These are phyloP conservation scores for Anarhynchus alexandrinus DNA, from an alignment of 2,113 vertebrate genomes.

Conservation along the genomic window DNA sequence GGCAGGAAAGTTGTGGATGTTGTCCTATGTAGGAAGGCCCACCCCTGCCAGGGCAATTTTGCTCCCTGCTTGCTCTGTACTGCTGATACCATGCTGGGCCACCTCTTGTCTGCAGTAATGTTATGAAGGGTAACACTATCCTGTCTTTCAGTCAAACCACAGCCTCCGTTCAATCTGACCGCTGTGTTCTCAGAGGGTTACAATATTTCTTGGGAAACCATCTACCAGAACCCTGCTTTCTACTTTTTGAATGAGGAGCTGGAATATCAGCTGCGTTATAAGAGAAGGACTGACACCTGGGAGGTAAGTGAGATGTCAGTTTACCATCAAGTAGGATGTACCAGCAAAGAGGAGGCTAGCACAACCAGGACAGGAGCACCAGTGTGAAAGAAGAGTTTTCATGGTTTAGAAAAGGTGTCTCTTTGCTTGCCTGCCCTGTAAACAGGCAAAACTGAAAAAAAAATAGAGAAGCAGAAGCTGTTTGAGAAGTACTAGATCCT, in stretches of 20 bases:
- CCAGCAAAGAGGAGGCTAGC: background rate
- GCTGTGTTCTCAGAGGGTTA: conserved; percentile 57
- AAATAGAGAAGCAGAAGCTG: background rate
- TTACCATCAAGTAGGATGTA: background rate
- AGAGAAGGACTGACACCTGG: conserved; percentile 35
- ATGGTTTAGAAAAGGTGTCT: background rate
- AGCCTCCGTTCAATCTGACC: conserved; percentile 74
- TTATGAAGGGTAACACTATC: background rate
- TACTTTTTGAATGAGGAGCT: conserved; percentile 49
- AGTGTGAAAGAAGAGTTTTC: background rate
- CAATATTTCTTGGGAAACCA: conserved; percentile 83
- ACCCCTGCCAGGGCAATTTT: background rate
- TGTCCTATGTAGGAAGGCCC: background rate
- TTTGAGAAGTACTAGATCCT: background rate
- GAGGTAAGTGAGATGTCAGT: conserved; percentile 62
- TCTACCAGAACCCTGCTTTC: background rate
- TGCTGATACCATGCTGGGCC: background rate
- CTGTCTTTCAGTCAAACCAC: conserved; percentile 80
- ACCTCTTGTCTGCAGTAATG: background rate
- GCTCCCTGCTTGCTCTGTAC: background rate
- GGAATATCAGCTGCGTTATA: conserved; percentile 78
- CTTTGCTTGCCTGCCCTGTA: background rate
- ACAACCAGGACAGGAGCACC: background rate
- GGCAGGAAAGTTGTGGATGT: background rate
- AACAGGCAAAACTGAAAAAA: background rate